A percentile compares a stretch with the other conserved stretches of the same genome.
These are phyloP conservation scores for Dicycla oo DNA, from an alignment of 2,888 invertebrate species.

Conservation along the genomic window DNA sequence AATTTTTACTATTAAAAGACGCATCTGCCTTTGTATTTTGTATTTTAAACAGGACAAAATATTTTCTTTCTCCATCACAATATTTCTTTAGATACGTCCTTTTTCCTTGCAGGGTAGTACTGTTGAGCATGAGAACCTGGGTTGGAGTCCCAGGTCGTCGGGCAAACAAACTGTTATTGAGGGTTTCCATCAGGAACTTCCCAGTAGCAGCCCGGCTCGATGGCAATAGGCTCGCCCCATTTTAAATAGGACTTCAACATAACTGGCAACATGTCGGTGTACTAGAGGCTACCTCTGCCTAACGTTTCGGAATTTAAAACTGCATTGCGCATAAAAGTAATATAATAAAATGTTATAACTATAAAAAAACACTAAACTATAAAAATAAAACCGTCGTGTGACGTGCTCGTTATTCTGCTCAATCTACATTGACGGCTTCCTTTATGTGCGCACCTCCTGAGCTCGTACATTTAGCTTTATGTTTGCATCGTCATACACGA, in stretches of 20 bases:
- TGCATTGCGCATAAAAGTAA: neutral
- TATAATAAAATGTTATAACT: neutral
- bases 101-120: too few species aligned
- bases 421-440: slow-evolving; percentile 35
- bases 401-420: slow-evolving; percentile 15
- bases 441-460: slow-evolving; percentile 13
- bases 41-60: too few species aligned
- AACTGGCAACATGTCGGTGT: too few species aligned
- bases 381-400: slow-evolving; percentile 12
- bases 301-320: neutral
- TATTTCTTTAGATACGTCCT: too few species aligned
- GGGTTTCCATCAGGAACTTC: neutral
- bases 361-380: slow-evolving; percentile 9
- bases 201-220: neutral
- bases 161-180: too few species aligned
- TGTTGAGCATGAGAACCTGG: neutral
- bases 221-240: too few species aligned
- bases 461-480: slow-evolving; percentile 15
- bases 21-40: too few species aligned
- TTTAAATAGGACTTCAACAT: too few species aligned
- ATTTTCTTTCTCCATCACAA: too few species aligned
- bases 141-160: neutral
- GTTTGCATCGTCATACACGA: slow-evolving; percentile 5
- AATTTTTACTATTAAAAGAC: too few species aligned
- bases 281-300: too few species aligned